Percentiles rank a stretch among this genome's conserved stretches.
Conservation (phyloP, 2,113 vertebrate species). For the Oncorhynchus mykiss region DNA sequence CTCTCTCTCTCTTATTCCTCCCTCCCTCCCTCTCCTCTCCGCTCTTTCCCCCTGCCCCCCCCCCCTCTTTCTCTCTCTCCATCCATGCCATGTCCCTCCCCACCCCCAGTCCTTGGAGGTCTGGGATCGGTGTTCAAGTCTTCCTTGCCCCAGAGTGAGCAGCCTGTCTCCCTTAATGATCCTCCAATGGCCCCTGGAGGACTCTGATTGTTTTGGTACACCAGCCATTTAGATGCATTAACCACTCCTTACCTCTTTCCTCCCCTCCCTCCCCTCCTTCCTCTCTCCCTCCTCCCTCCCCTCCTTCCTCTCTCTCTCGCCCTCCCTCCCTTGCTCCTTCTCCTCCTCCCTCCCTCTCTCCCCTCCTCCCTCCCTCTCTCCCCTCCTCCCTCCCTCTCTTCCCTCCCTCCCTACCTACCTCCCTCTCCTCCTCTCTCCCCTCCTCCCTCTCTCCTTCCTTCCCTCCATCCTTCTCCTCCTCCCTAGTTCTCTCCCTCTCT, state of each 20-base stretch:
- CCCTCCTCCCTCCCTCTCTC: not conserved
- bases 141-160: no score
- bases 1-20: no score
- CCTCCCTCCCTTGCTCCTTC: not conserved
- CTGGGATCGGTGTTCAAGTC: no score
- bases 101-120: no score
- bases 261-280: rapidly evolving
- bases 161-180: no score
- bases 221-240: no score
- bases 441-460: rapidly evolving
- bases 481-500: conserved; percentile 14
- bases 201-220: no score
- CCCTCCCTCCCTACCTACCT: conserved; percentile 64
- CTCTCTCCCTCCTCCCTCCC: rapidly evolving
- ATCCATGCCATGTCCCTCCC: no score
- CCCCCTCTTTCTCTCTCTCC: no score
- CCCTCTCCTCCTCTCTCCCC: conserved; percentile 34
- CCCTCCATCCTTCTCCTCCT: rapidly evolving
- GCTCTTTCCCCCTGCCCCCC: rapidly evolving
- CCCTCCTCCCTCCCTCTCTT: conserved; percentile 63
- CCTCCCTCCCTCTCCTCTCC: no score
- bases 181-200: no score
- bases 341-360: not conserved
- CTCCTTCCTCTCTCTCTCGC: rapidly evolving
- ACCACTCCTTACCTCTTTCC: not conserved